A percentile compares a stretch with the other conserved stretches of the same genome.
Evolutionary conservation across 2,797 vertebrate species (phyloP).

Genomic region (Fringilla coelebs): DNA sequence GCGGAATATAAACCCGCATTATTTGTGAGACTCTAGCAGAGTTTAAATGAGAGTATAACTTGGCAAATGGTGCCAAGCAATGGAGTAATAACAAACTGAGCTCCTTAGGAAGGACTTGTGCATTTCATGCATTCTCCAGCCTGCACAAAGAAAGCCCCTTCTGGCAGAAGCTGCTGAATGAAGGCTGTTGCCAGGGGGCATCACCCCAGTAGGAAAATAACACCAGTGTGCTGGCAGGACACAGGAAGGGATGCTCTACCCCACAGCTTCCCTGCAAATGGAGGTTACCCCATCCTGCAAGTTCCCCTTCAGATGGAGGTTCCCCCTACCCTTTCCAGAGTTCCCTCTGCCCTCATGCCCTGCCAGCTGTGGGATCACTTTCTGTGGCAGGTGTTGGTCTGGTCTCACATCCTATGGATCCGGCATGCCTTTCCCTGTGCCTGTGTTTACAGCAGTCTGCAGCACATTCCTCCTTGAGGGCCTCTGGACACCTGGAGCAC

Average conservation of each 20-base stretch:
- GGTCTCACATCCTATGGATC: background rate
- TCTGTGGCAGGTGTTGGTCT: background rate
- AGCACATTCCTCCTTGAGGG: fast-evolving
- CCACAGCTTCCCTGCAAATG: background rate
- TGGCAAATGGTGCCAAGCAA: background rate
- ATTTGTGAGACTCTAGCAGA: background rate
- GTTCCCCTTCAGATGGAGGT: background rate
- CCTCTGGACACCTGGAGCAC: fast-evolving
- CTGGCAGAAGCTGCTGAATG: background rate
- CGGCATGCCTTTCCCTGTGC: background rate
- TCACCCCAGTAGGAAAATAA: fast-evolving
- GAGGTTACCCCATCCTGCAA: background rate
- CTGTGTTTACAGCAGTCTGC: fast-evolving
- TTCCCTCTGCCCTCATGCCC: background rate
- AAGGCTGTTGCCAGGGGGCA: background rate
- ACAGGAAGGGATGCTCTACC: background rate
- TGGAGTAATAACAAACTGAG: background rate
- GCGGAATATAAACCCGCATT: background rate
- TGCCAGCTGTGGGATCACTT: background rate
- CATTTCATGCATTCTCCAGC: background rate
- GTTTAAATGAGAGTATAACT: background rate
- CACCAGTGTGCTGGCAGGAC: background rate
- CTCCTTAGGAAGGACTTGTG: background rate
- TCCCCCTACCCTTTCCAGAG: background rate
- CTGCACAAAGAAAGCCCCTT: background rate